A percentile compares a stretch with the other conserved stretches of the same genome.
These are phyloP conservation scores for Ennomos erosarius DNA, from an alignment of 2,888 invertebrate genomes.

Conservation along the genomic window DNA sequence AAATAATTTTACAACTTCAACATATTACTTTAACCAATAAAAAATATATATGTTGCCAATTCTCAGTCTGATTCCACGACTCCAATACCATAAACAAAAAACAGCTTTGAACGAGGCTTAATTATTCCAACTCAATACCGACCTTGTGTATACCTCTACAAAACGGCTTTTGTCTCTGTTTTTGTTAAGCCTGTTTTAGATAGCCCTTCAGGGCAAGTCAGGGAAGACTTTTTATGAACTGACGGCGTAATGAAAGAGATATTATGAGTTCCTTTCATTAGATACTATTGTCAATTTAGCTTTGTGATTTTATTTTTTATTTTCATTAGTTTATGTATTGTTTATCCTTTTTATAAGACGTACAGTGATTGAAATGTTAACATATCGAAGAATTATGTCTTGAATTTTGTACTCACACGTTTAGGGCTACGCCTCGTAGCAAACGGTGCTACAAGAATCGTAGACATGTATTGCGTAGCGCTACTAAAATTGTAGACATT, in stretches of 20 bases:
- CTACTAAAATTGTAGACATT: slow-evolving; percentile 9
- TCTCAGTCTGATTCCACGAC: background rate
- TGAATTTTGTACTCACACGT: too few relatives aligned
- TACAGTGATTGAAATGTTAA: too few relatives aligned
- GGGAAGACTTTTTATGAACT: background rate
- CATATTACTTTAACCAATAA: too few relatives aligned
- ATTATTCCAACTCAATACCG: slow-evolving; percentile 4
- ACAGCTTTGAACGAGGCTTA: background rate
- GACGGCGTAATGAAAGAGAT: slow-evolving; percentile 7
- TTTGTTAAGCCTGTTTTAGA: too few relatives aligned
- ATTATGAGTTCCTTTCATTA: background rate
- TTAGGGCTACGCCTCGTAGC: too few relatives aligned
- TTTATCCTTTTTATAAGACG: background rate
- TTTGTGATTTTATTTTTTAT: slow-evolving; percentile 7
- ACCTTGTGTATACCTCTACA: background rate
- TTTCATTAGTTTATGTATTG: background rate
- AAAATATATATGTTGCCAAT: background rate
- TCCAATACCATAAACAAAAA: slow-evolving; percentile 4
- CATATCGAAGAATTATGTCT: too few relatives aligned
- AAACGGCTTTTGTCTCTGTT: slow-evolving; percentile 2
- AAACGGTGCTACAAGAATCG: background rate
- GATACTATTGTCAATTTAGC: slow-evolving; percentile 4
- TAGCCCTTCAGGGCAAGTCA: too few relatives aligned
- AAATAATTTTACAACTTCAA: too few relatives aligned
- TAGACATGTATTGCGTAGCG: slow-evolving; percentile 1